These are phyloP conservation scores for Axis porcinus DNA, from an alignment of 2,113 vertebrate genomes.

Conservation along the genomic window DNA sequence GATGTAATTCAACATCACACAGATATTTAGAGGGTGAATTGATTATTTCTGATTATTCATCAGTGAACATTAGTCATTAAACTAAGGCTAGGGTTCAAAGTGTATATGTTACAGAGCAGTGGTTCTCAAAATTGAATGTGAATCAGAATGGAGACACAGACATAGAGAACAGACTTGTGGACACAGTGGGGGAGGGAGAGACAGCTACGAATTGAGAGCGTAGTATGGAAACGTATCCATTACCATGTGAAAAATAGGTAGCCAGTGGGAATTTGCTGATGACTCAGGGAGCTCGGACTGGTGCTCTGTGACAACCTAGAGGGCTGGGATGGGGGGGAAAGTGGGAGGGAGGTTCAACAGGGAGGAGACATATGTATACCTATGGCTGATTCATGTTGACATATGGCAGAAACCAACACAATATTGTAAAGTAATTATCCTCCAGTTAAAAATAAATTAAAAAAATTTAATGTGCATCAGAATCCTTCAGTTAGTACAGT, in stretches of 20 bases:
- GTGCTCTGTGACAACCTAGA: background rate
- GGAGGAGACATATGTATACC: background rate
- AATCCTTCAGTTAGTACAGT: background rate
- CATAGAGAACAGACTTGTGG: background rate
- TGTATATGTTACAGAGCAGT: background rate
- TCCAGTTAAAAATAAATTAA: background rate
- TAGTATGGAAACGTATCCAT: background rate
- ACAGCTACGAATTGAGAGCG: background rate
- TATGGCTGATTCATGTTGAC: background rate
- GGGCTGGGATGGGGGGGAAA: background rate
- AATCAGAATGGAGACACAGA: background rate
- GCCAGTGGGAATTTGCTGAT: background rate
- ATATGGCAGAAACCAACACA: background rate
- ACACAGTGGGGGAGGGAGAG: background rate
- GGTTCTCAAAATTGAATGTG: background rate
- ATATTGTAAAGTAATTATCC: background rate
- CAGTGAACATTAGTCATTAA: background rate
- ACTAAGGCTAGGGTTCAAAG: background rate
- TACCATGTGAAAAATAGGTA: background rate
- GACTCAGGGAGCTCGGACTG: background rate
- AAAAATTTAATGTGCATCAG: background rate
- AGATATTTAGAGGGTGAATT: background rate
- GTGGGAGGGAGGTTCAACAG: background rate
- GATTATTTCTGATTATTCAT: background rate
- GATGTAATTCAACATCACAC: background rate